Evolutionary conservation across 1,140 invertebrate genomes (phyloP).

Genomic region (Drosophila quadrilineata): DNA sequence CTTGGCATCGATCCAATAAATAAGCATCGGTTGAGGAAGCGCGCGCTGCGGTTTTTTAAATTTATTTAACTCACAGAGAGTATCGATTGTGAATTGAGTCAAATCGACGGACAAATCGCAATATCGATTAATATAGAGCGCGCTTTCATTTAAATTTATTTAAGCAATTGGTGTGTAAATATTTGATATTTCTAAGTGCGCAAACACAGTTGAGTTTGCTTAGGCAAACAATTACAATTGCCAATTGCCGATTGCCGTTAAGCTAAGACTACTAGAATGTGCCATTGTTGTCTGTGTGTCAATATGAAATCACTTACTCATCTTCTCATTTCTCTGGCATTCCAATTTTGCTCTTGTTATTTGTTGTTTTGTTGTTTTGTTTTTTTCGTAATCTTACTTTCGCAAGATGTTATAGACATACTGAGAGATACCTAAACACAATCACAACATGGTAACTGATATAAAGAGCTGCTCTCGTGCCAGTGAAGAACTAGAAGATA

Average conservation of each 20-base stretch:
- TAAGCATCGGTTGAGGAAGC: no score
- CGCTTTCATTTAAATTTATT: not conserved
- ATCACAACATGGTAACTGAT: conserved; percentile 18
- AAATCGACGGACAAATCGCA: not conserved
- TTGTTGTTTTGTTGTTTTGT: no score
- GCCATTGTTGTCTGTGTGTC: conserved; percentile 29
- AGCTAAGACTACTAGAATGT: conserved; percentile 16
- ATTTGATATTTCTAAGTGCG: conserved; percentile 22
- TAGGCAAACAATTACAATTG: conserved; percentile 1
- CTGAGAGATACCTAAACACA: conserved; percentile 10
- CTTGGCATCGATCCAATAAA: not conserved
- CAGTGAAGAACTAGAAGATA: conserved; percentile 40
- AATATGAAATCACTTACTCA: conserved; percentile 42
- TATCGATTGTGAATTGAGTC: not conserved
- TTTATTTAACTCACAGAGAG: not conserved
- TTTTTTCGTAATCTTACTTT: conserved; percentile 54
- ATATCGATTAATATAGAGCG: not conserved
- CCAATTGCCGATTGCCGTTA: conserved; percentile 12
- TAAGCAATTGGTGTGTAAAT: conserved; percentile 9
- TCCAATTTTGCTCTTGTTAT: conserved; percentile 25
- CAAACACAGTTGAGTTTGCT: conserved; percentile 11
- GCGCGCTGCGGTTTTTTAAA: no score
- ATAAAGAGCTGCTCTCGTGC: conserved; percentile 27
- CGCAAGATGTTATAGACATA: conserved; percentile 58
- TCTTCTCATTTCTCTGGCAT: conserved; percentile 43